These are phyloP conservation scores for Xestia xanthographa DNA, from an alignment of 2,888 invertebrate genomes.

Conservation along the genomic window DNA sequence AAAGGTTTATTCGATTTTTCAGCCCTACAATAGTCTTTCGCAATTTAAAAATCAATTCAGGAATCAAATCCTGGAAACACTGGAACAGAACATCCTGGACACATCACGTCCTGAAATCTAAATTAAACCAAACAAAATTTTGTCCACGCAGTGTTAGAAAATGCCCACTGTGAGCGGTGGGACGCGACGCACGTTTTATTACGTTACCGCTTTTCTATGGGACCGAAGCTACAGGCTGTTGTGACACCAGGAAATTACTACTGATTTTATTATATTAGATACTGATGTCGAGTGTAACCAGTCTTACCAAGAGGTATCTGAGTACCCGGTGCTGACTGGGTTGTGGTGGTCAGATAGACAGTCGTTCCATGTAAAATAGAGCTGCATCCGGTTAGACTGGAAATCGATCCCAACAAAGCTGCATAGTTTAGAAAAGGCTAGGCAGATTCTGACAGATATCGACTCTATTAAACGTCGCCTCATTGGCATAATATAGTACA, in stretches of 20 bases:
- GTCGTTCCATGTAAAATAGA: background rate
- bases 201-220: slow-evolving; percentile 73
- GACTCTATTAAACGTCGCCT: slow-evolving; percentile 4
- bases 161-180: slow-evolving; percentile 32
- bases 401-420: background rate
- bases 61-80: background rate
- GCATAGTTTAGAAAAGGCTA: too few relatives aligned
- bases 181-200: slow-evolving; percentile 82
- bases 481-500: background rate
- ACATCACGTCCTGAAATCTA: too few relatives aligned
- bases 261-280: slow-evolving; percentile 19
- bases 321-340: background rate
- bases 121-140: background rate
- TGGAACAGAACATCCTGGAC: too few relatives aligned
- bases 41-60: background rate
- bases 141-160: slow-evolving; percentile 1
- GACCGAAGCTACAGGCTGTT: slow-evolving; percentile 74
- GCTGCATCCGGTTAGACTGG: background rate
- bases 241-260: slow-evolving; percentile 28
- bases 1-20: background rate
- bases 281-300: background rate
- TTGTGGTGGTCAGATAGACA: background rate
- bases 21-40: background rate
- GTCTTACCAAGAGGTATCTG: background rate
- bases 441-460: background rate